Evolutionary conservation across 2,888 invertebrate genomes (phyloP).

Genomic region (Gibbula magus): DNA sequence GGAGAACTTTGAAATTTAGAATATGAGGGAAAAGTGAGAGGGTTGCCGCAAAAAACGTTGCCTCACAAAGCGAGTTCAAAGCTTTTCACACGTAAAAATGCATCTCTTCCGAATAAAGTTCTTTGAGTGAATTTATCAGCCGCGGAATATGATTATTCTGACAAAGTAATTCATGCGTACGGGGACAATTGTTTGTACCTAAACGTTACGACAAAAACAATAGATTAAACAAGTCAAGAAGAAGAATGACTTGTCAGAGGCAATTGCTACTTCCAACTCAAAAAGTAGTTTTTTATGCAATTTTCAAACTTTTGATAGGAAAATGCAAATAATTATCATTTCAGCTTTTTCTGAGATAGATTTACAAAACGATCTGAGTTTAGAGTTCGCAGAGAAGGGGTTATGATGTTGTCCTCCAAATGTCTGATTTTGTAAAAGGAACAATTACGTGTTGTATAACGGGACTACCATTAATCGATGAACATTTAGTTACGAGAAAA

Average conservation of each 20-base stretch:
- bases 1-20: neutral
- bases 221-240: conserved; percentile 2
- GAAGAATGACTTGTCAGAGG: neutral
- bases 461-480: too few relatives aligned
- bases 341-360: too few relatives aligned
- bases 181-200: neutral
- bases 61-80: neutral
- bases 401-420: too few relatives aligned
- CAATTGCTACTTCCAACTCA: neutral
- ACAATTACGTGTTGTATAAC: too few relatives aligned
- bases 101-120: neutral
- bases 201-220: neutral
- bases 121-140: neutral
- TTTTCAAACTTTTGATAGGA: too few relatives aligned
- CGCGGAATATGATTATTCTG: conserved; percentile 4
- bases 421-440: too few relatives aligned
- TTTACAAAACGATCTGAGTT: too few relatives aligned
- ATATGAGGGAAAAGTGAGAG: neutral
- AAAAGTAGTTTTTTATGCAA: too few relatives aligned
- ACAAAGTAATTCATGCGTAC: conserved; percentile 4
- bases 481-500: too few relatives aligned
- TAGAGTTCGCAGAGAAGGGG: too few relatives aligned
- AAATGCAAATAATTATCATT: too few relatives aligned
- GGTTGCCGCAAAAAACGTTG: neutral
- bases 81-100: neutral